A percentile compares a stretch with the other conserved stretches of the same genome.
Conservation (phyloP, 2,797 vertebrate genomes). For the Amazona finschi region DNA sequence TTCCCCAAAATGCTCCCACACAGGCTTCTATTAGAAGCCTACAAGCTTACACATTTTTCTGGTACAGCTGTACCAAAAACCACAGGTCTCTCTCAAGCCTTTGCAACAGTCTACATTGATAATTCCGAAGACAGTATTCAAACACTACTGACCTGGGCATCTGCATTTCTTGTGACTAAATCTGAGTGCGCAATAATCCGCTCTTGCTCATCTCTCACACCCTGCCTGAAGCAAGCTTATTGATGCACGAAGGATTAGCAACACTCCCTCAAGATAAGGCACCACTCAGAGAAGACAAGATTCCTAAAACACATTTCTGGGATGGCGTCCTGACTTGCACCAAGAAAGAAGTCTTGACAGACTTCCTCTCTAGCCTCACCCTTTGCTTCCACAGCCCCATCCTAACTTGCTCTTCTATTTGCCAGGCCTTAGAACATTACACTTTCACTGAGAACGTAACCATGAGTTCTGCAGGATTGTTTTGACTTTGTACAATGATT, state of each 20-base stretch:
- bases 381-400: neutral
- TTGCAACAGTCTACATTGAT: neutral
- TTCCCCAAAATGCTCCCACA: neutral
- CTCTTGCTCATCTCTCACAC: neutral
- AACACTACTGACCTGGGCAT: neutral
- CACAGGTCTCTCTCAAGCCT: neutral
- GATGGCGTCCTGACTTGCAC: fast-evolving
- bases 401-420: neutral
- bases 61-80: neutral
- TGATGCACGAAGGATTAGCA: neutral
- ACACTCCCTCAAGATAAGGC: neutral
- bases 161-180: neutral
- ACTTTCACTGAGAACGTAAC: neutral
- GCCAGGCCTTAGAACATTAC: neutral
- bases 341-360: neutral
- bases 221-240: neutral
- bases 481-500: neutral
- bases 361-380: neutral
- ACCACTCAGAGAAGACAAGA: neutral
- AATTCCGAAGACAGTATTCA: neutral
- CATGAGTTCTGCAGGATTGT: neutral
- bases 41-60: neutral
- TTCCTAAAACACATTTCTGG: neutral
- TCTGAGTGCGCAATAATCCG: neutral
- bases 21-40: neutral